phyloP scores from a whole-genome alignment of 92 coral and sea anemone genomes.

The Epizoanthus rinbou region DNA sequence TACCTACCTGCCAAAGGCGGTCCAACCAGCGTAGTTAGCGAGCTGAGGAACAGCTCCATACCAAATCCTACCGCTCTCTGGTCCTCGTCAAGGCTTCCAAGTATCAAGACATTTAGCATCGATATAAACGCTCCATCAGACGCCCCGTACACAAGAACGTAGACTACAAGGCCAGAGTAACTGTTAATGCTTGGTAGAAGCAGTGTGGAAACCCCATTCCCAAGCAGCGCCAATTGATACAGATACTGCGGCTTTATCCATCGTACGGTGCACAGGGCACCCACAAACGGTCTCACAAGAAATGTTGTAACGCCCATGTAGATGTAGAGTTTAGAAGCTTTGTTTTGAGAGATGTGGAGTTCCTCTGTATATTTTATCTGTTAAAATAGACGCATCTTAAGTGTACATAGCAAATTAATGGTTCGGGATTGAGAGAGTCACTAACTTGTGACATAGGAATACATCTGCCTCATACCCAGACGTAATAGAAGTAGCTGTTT shows the following conservation, averaged over 20 bases:
- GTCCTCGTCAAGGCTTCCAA: neutral
- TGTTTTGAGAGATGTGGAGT: neutral
- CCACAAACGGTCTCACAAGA: neutral
- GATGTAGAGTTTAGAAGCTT: neutral
- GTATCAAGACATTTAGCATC: neutral
- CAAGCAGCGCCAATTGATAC: neutral
- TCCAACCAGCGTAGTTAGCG: neutral
- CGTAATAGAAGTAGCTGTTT: too few relatives aligned
- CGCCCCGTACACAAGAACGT: neutral
- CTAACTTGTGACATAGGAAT: too few relatives aligned
- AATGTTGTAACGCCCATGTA: neutral
- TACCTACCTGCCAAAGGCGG: constrained; percentile 1
- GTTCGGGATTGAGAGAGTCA: too few relatives aligned
- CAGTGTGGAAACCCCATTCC: neutral
- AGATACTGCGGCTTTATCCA: neutral
- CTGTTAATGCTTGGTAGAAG: neutral
- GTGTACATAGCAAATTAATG: too few relatives aligned
- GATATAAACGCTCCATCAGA: neutral
- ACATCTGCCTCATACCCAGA: too few relatives aligned
- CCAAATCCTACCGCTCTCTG: neutral
- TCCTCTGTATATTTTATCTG: neutral
- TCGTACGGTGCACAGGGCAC: neutral
- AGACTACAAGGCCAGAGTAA: neutral
- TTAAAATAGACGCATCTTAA: too few relatives aligned
- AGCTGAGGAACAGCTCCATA: neutral